phyloP scores from a whole-genome alignment of 2,113 vertebrate genomes.

The Garra rufa region DNA sequence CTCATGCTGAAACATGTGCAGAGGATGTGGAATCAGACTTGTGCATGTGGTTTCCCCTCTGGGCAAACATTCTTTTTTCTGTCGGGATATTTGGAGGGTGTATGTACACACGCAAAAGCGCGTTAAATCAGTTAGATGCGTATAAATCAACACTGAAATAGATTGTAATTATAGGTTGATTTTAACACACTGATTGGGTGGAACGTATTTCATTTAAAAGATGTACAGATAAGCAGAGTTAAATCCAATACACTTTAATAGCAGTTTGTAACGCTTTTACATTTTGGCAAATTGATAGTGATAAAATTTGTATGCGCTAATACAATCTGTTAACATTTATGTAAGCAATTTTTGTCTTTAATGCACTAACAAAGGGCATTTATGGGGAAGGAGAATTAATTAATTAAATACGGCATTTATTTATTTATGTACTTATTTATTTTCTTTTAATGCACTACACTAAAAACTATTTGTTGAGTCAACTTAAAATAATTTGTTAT shows the following conservation, averaged over 20 bases:
- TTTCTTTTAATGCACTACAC: too few species aligned
- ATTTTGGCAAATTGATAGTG: not conserved
- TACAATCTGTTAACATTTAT: not conserved
- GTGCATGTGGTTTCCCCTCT: constrained; percentile 11
- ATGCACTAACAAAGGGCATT: not conserved
- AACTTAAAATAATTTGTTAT: too few species aligned
- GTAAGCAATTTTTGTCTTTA: too few species aligned
- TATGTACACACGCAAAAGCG: not conserved
- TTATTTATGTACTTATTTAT: too few species aligned
- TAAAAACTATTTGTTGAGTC: too few species aligned
- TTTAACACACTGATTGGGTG: not conserved
- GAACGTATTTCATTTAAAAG: not conserved
- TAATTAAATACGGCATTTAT: too few species aligned
- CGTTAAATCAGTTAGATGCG: not conserved
- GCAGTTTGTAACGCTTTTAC: not conserved
- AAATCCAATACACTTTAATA: not conserved
- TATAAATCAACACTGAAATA: not conserved
- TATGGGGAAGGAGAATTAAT: not conserved
- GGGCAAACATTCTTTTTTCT: constrained; percentile 14
- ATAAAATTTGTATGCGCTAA: not conserved
- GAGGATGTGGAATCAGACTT: not conserved
- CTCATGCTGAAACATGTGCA: not conserved
- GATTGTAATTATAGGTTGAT: not conserved
- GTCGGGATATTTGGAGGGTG: not conserved
- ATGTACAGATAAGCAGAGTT: not conserved